These are phyloP conservation scores for Mythimna albipuncta DNA, from an alignment of 2,888 invertebrate species.

Conservation along the genomic window DNA sequence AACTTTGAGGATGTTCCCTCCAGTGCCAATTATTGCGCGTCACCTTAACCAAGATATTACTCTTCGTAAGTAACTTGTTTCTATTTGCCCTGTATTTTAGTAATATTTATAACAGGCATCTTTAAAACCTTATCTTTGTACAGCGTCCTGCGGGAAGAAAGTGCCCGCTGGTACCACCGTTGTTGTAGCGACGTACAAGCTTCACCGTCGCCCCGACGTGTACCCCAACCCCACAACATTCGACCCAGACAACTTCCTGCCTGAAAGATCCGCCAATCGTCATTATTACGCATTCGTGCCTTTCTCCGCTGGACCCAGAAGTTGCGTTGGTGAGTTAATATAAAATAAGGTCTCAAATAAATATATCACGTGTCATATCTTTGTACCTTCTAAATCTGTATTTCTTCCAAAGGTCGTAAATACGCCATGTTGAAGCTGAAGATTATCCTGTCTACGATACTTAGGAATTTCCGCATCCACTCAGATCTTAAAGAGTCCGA, in stretches of 20 bases:
- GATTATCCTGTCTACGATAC: slow-evolving; percentile 94
- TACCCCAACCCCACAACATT: slow-evolving; percentile 95
- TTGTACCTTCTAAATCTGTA: slow-evolving; percentile 13
- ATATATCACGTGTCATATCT: not conserved
- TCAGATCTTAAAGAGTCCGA: slow-evolving; percentile 93
- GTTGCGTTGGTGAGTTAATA: slow-evolving; percentile 93
- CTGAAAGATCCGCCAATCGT: slow-evolving; percentile 94
- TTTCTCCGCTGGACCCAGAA: slow-evolving; percentile 95
- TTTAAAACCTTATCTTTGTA: slow-evolving; percentile 14
- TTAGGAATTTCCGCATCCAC: slow-evolving; percentile 93
- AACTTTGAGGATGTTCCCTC: slow-evolving; percentile 94
- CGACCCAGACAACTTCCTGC: slow-evolving; percentile 96
- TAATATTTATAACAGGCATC: not conserved
- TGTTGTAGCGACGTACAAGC: slow-evolving; percentile 91
- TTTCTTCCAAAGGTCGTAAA: slow-evolving; percentile 92
- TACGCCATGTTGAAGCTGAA: slow-evolving; percentile 95
- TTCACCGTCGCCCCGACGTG: slow-evolving; percentile 93
- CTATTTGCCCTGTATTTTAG: not conserved
- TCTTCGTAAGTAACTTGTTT: slow-evolving; percentile 88
- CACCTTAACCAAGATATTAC: slow-evolving; percentile 93
- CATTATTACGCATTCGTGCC: slow-evolving; percentile 96
- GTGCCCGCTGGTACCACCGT: slow-evolving; percentile 94
- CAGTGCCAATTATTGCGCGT: slow-evolving; percentile 95
- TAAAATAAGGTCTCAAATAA: not conserved
- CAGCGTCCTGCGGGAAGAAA: slow-evolving; percentile 92